Base-by-base conservation (phyloP, 35 echinoderm and acorn worm species). In the Strongylocentrotus purpuratus region DNA sequence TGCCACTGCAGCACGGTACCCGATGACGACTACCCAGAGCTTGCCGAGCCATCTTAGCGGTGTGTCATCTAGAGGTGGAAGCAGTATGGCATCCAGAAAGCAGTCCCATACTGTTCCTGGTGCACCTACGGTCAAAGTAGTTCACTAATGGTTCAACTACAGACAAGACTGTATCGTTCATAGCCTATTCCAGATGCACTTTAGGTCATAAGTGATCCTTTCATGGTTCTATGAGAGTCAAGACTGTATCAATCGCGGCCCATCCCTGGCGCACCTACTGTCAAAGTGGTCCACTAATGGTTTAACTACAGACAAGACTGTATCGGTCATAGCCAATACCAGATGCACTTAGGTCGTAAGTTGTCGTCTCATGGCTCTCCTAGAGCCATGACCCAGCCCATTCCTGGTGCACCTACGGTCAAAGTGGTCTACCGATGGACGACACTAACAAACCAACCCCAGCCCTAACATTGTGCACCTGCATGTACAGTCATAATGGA, bases 101-200 rank as follows among this genome's bases (percentile, higher is more conserved):
- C 94, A 94, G 22, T 47, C 48, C 17, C 28, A 55, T 50, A 47
- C 92, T 10, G 33, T 95, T 25, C 13, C 58, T 28, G 94, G 46
- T 31, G 61, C 70, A 31, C 48, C 95, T 45, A 98, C 97, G 41
- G 96, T 98, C 31, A 98, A 97, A 97, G 97, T 98, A 20, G 97
- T 98, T 25, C 97, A 98, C 47, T 96, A 31, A 95, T 20, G 13
- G 48, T 10, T 50, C 13, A 10, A 10, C 48, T 50, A 12, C 48
- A 5, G 48, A 12, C 48, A 50, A 50, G 48, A 50, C 8, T 50
- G 13, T 50, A 50, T 50, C 48, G 13, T 7, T 12, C 5, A 0
- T 48, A 48, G 47, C 4, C 47, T 9, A 48, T 48, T 5, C 47
- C 47, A 4, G 47, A 48, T 48, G 47, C 47, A 48, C 47, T 9